These are phyloP conservation scores for Chymomyza amoena DNA, from an alignment of 2,888 invertebrate genomes.

Conservation along the genomic window DNA sequence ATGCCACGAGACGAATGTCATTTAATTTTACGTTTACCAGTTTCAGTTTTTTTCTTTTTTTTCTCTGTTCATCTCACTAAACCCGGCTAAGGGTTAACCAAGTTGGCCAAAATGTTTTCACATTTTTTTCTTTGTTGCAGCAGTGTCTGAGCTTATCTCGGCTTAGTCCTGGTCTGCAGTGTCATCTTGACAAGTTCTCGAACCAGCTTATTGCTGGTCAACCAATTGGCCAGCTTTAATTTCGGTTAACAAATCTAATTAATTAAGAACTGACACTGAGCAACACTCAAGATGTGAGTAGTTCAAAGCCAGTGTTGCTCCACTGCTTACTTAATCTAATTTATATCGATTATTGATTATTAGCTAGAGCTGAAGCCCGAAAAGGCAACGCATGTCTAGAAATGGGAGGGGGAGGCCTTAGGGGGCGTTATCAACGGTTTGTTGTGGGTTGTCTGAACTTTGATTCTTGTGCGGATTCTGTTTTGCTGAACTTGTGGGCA, in stretches of 20 bases:
- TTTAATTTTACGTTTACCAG: constrained; percentile 65
- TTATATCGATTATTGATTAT: constrained; percentile 10
- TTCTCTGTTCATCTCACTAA: neutral
- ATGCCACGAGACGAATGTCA: constrained; percentile 63
- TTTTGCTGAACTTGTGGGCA: neutral
- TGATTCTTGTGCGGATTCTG: neutral
- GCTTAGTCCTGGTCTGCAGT: constrained; percentile 49
- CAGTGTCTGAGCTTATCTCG: constrained; percentile 57
- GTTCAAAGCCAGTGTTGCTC: constrained; percentile 45
- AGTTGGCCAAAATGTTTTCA: constrained; percentile 36
- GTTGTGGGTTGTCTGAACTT: neutral
- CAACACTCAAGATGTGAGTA: constrained; percentile 44
- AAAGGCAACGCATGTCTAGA: constrained; percentile 20
- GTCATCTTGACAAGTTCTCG: constrained; percentile 32
- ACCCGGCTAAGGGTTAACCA: constrained; percentile 40
- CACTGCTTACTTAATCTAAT: constrained; percentile 8
- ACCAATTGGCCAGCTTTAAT: constrained; percentile 11
- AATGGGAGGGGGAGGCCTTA: neutral
- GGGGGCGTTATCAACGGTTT: neutral
- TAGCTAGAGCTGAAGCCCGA: constrained; percentile 14
- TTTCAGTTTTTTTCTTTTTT: constrained; percentile 24
- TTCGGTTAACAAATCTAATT: constrained; percentile 8
- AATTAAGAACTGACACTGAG: constrained; percentile 51
- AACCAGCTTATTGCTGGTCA: constrained; percentile 50
- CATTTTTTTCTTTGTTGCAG: constrained; percentile 45